phyloP scores from a whole-genome alignment of 2,113 vertebrate species.

The Malurus cyaneus region DNA sequence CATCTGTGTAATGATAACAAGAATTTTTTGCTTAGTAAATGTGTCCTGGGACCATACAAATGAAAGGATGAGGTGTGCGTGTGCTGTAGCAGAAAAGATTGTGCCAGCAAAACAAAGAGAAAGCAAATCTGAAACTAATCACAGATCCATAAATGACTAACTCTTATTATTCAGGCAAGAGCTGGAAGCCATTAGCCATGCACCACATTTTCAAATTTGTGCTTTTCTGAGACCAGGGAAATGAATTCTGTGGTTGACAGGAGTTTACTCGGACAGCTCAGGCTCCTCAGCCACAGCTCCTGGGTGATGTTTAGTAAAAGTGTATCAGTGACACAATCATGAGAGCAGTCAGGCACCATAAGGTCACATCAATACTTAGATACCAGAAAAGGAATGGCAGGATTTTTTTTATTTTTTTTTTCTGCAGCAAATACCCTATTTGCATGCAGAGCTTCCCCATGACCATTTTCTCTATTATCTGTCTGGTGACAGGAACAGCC shows the following conservation, averaged over 20 bases:
- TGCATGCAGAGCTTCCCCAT: not conserved
- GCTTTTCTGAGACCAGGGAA: not conserved
- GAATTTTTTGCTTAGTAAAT: not conserved
- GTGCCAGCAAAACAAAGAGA: not conserved
- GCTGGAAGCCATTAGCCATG: not conserved
- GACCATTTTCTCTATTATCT: not conserved
- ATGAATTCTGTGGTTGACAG: not conserved
- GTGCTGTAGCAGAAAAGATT: not conserved
- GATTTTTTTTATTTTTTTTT: not conserved
- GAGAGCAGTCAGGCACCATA: accelerated
- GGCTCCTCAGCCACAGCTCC: not conserved
- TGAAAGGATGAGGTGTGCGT: not conserved
- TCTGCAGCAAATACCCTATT: not conserved
- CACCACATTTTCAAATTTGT: not conserved
- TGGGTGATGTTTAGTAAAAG: not conserved
- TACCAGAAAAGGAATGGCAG: not conserved
- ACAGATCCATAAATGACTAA: not conserved
- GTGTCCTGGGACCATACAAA: not conserved
- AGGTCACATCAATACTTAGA: not conserved
- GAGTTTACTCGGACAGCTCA: not conserved
- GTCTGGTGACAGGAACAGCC: not conserved
- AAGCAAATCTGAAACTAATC: not conserved
- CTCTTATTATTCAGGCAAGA: not conserved
- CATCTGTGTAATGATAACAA: not conserved
- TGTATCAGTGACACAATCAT: not conserved